These are phyloP conservation scores for Eurosta solidaginis DNA, from an alignment of 1,140 invertebrate species.

Conservation along the genomic window DNA sequence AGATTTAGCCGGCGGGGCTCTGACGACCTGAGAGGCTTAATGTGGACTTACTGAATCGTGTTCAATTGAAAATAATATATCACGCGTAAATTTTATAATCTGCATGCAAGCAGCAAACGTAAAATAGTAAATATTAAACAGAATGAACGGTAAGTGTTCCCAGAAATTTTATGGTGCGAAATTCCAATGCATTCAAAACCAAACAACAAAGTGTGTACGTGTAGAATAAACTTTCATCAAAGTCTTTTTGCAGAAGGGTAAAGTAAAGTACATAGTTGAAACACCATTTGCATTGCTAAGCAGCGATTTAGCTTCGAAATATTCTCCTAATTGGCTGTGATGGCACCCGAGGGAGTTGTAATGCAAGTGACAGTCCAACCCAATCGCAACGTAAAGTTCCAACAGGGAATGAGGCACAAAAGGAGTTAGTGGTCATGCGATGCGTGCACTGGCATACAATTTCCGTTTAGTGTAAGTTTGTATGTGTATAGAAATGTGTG, in stretches of 20 bases:
- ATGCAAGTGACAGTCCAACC: conserved; percentile 35
- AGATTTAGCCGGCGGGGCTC: no score
- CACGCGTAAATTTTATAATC: background rate
- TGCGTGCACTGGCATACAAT: background rate
- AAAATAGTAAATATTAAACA: background rate
- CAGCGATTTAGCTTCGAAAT: conserved; percentile 30
- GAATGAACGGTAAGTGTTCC: background rate
- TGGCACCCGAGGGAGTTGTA: conserved; percentile 52
- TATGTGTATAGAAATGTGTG: no score
- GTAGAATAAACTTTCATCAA: background rate
- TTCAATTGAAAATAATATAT: background rate
- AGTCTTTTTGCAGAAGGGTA: background rate
- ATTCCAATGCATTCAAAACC: background rate
- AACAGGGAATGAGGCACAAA: background rate
- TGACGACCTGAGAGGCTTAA: no score
- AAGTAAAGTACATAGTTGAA: background rate
- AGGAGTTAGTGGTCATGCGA: background rate
- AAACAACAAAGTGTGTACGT: no score
- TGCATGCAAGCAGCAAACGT: background rate
- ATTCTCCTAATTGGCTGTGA: conserved; percentile 59
- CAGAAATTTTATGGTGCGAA: background rate
- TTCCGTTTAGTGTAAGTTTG: no score
- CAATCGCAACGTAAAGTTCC: background rate
- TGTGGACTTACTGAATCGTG: no score
- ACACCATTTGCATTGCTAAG: conserved; percentile 32